These are phyloP conservation scores for Octopus sinensis DNA, from an alignment of 1,140 invertebrate genomes.

Conservation along the genomic window DNA sequence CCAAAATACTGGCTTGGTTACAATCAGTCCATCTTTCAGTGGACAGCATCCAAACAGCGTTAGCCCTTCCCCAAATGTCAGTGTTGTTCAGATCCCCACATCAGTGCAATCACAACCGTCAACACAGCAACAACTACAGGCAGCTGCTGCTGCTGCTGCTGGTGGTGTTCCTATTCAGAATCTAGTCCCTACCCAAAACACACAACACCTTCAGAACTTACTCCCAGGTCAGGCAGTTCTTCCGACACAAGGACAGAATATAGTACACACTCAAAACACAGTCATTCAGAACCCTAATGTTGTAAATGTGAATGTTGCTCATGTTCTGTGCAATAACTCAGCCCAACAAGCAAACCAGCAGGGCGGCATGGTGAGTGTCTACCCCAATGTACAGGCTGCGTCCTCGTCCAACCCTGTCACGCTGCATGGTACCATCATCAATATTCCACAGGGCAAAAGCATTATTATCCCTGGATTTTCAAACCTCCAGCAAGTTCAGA, in stretches of 20 bases:
- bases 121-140: constrained; percentile 5
- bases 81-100: constrained; percentile 11
- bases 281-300: constrained; percentile 50
- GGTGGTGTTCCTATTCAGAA: constrained; percentile 20
- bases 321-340: constrained; percentile 40
- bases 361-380: constrained; percentile 21
- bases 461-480: constrained; percentile 38
- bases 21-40: background rate
- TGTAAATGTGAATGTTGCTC: constrained; percentile 47
- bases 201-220: constrained; percentile 25
- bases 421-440: constrained; percentile 38
- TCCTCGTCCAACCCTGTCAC: constrained; percentile 22
- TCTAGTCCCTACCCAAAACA: constrained; percentile 24
- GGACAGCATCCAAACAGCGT: background rate
- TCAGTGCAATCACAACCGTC: constrained; percentile 11
- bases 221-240: constrained; percentile 26
- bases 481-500: constrained; percentile 26
- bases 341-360: constrained; percentile 28
- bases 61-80: constrained; percentile 4
- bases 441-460: constrained; percentile 41
- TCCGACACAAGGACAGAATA: constrained; percentile 25
- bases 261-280: constrained; percentile 46
- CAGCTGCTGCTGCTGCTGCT: constrained; percentile 8
- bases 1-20: background rate
- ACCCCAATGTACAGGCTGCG: constrained; percentile 29